Evolutionary conservation across 2,888 invertebrate species (phyloP), one percentile per base, ranked within the genome.

Genomic region (Invenusta paracnida): DNA sequence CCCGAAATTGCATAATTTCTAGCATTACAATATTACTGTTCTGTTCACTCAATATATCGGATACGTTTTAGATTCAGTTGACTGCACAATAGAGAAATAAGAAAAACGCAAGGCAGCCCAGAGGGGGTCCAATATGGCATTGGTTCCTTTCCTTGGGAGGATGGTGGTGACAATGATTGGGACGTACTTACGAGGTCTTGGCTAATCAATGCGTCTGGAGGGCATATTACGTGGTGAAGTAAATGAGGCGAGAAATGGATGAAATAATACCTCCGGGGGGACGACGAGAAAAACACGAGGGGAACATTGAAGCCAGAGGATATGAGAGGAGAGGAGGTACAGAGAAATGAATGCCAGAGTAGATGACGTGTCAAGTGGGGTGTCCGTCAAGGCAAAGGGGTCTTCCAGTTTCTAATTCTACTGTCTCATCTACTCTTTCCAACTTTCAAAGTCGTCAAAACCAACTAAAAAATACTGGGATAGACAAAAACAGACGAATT

Each of bases 341-440:
- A 25, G 25, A 23, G 11, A 13, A 23, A 2, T 25, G 2, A 5
- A 73, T 13, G 11, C 11, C 5, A 73, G 25, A 23, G 73, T 23
- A 73, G 73, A 25, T 73, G 27, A 5, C 73, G 73, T 73, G 73
- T 73, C 73, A 73, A 73, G 73, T 73, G 73, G 27, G 73, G 73
- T 73, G 73, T 73, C 73, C 73, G 23, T 73, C 73, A 73, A 73
- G 27, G 73, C 27, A 2, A 23, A 73, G 27, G 73, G 27, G 2
- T 73, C 25, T 25, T 2, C 17, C 73, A 48, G 48, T 17, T 48
- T 11, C 48, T 17, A 48, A 17, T 11, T 17, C 48, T 17, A 48
- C 5, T 48, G 48, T 48, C 17, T 48, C 17, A 17, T 48, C 17
- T 11, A n/a, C n/a, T n/a, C n/a, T n/a, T n/a, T n/a, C n/a, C n/a